These are phyloP conservation scores for Neostethus bicornis DNA, from an alignment of 2,797 vertebrate species.

Conservation along the genomic window DNA sequence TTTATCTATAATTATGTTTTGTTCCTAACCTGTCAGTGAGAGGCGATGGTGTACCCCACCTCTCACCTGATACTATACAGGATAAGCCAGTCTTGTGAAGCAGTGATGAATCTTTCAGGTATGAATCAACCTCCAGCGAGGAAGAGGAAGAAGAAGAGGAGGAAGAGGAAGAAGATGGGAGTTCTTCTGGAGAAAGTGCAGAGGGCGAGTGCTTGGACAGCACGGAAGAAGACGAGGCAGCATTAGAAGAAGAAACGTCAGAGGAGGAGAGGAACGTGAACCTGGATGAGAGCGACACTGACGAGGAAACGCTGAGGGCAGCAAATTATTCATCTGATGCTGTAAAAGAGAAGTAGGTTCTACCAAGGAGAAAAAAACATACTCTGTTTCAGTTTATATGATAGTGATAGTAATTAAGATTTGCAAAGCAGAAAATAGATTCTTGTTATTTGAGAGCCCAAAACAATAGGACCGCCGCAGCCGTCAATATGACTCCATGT, in stretches of 20 bases:
- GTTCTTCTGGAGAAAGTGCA: constrained; percentile 77
- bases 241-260: constrained; percentile 83
- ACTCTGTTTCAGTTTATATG: not conserved
- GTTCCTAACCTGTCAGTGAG: too few species aligned
- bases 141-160: constrained; percentile 81
- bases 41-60: too few species aligned
- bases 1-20: too few species aligned
- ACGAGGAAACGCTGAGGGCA: constrained; percentile 65
- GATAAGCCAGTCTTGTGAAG: not conserved
- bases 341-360: constrained; percentile 87
- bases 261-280: constrained; percentile 84
- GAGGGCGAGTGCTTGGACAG: constrained; percentile 78
- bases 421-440: not conserved
- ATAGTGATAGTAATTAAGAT: not conserved
- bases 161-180: constrained; percentile 81
- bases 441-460: too few species aligned
- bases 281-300: constrained; percentile 71
- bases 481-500: too few species aligned
- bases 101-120: constrained; percentile 73
- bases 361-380: not conserved
- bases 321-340: constrained; percentile 33
- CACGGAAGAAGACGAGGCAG: constrained; percentile 80
- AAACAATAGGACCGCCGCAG: too few species aligned
- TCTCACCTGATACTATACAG: too few species aligned
- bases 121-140: constrained; percentile 93